Evolutionary conservation across 2,888 invertebrate genomes (phyloP).

Genomic region (Pheosia tremula): DNA sequence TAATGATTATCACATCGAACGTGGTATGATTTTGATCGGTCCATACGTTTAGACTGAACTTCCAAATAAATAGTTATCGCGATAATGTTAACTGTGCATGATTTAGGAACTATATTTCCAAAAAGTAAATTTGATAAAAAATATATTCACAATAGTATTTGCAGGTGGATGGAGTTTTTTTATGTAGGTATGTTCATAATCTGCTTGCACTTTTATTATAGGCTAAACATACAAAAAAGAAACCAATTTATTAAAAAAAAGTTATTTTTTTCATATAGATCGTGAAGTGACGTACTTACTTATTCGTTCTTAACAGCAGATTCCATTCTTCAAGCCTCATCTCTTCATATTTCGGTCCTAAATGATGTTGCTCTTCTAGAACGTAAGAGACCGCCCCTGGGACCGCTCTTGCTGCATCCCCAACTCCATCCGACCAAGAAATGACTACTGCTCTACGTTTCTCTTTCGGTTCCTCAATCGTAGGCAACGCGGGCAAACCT

Average conservation of each 20-base stretch:
- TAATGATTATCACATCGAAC: not conserved
- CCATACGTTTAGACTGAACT: no score
- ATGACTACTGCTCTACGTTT: slow-evolving; percentile 78
- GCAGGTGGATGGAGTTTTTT: no score
- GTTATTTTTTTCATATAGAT: no score
- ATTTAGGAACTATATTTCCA: no score
- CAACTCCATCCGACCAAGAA: slow-evolving; percentile 74
- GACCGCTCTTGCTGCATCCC: slow-evolving; percentile 71
- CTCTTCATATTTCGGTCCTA: slow-evolving; percentile 87
- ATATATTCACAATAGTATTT: no score
- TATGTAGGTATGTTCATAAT: no score
- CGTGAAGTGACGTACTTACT: slow-evolving; percentile 49
- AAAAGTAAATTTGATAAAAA: no score
- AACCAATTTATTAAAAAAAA: no score
- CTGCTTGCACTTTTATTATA: no score
- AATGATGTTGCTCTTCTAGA: slow-evolving; percentile 88
- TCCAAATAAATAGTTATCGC: no score
- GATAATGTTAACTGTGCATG: no score
- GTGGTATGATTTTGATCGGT: not conserved
- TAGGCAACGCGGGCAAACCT: slow-evolving; percentile 87
- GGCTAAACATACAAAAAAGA: no score
- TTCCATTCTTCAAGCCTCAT: slow-evolving; percentile 87
- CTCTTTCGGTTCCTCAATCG: slow-evolving; percentile 84
- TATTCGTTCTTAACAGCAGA: slow-evolving; percentile 79
- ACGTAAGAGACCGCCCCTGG: slow-evolving; percentile 81